phyloP scores from a whole-genome alignment of 2,113 vertebrate genomes.

The Chionis minor region DNA sequence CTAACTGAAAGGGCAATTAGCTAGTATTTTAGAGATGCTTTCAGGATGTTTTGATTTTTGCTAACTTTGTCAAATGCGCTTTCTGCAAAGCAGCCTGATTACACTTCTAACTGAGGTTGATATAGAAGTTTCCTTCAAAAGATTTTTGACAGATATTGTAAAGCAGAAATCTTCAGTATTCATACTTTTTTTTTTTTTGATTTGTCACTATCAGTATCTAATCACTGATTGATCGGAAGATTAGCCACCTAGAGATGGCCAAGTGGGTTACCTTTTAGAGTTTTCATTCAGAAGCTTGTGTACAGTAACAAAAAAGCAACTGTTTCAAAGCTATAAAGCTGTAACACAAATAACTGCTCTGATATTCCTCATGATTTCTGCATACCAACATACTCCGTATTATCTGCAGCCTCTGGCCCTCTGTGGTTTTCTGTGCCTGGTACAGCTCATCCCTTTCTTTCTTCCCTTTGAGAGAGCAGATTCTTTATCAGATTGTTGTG shows the following conservation, averaged over 20 bases:
- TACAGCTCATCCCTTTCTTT: not conserved
- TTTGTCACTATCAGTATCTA: not conserved
- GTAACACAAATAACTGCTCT: not conserved
- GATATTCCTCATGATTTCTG: not conserved
- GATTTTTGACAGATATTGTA: not conserved
- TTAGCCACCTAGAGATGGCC: not conserved
- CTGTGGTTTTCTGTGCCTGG: not conserved
- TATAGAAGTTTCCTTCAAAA: not conserved
- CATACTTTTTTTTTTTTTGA: not conserved
- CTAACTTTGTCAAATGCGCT: not conserved
- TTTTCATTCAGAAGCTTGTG: not conserved
- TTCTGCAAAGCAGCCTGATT: not conserved
- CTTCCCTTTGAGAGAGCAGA: not conserved
- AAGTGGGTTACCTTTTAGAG: rapidly evolving
- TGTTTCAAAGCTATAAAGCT: not conserved
- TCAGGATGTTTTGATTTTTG: slow-evolving; percentile 13
- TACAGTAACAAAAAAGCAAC: not conserved
- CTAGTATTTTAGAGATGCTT: not conserved
- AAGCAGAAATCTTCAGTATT: not conserved
- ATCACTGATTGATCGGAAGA: not conserved
- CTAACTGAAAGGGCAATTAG: not conserved
- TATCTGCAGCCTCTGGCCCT: not conserved
- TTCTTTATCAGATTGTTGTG: not conserved
- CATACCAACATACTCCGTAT: not conserved
- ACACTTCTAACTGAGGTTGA: not conserved